Evolutionary conservation across 2,888 invertebrate genomes (phyloP), one percentile per base, ranked within the genome.

Genomic region (Linyphia triangularis): DNA sequence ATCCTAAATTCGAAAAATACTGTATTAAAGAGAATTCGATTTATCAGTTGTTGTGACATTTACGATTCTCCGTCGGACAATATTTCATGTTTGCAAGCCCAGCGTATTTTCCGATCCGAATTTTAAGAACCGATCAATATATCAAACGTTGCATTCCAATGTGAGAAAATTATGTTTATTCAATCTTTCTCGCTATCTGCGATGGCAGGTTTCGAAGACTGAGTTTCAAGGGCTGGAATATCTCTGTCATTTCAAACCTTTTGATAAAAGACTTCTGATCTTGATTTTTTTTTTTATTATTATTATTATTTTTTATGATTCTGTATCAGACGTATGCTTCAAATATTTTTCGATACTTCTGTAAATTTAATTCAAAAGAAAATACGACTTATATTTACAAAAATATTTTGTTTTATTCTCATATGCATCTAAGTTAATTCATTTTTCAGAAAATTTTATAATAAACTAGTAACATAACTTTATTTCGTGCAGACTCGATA

Each of bases 31-130:
- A 5, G 51, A 51, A 51, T 51, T 51, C 51, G n/a, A 51, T 51
- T 51, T 51, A 51, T 51, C 51, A 51, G 51, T 16, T 51, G 13
- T n/a, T 51, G 51, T 51, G 51, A 51, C 51, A 51, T n/a, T 51
- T 51, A 51, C 51, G 51, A 51, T 51, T 51, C 51, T 51, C 51
- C n/a, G 13, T 51, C n/a, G 51, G 16, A 13, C 51, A 51, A 51
- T 51, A 51, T 51, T 51, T 51, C 51, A 51, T 51, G 51, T 51
- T 51, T 51, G 51, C 51, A 51, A 51, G 51, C 51, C 13, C 51
- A 51, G 51, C 51, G 51, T 51, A 51, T 51, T 51, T 51, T 51
- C 51, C 51, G n/a, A n/a, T 51, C 51, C 51, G 51, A 51, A 51
- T 51, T 51, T 51, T 51, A 51, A 51, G 51, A 51, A n/a, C 51